A percentile compares a stretch with the other conserved stretches of the same genome.
Conservation (phyloP, 2,113 vertebrate species). For the Micronisus gabar region DNA sequence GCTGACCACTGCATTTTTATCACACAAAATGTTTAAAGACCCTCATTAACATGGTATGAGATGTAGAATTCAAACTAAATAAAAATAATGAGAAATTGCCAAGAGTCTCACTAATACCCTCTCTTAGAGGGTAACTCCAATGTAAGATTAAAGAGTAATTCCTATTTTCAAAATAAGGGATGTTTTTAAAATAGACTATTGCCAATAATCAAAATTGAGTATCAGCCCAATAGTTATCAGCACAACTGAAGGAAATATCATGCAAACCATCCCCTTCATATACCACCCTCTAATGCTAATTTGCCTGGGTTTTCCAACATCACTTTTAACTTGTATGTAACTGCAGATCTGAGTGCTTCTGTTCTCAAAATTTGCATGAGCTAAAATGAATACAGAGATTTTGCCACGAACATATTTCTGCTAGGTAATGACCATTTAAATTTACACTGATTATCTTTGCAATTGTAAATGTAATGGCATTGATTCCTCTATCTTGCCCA, state of each 20-base stretch:
- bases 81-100: not conserved
- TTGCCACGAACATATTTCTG: not conserved
- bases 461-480: not conserved
- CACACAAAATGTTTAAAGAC: not conserved
- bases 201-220: not conserved
- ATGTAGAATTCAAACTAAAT: not conserved
- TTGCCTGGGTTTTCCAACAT: not conserved
- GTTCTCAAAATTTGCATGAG: not conserved
- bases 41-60: not conserved
- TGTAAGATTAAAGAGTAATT: not conserved
- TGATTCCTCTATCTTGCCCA: not conserved
- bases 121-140: not conserved
- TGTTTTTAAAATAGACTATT: not conserved
- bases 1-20: not conserved
- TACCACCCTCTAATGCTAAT: not conserved
- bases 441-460: not conserved
- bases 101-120: not conserved
- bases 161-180: not conserved
- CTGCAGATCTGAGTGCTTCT: not conserved
- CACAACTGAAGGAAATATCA: not conserved
- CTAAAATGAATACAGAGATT: not conserved
- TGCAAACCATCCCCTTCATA: not conserved
- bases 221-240: not conserved
- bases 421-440: not conserved
- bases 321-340: not conserved